phyloP scores from a whole-genome alignment of 2,113 vertebrate genomes.

The Lota lota region DNA sequence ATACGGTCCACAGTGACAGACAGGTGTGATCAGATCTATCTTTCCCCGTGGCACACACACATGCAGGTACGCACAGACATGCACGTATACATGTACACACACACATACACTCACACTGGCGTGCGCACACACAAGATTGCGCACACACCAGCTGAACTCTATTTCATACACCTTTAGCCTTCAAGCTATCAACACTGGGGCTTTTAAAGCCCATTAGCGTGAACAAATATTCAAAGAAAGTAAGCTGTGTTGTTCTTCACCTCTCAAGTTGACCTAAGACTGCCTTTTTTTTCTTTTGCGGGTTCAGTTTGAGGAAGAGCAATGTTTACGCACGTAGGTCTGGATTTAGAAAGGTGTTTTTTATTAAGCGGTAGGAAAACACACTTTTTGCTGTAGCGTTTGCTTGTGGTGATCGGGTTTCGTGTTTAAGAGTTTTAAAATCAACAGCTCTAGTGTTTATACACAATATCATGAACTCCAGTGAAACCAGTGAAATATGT shows the following conservation, averaged over 20 bases:
- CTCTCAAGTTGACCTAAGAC: constrained; percentile 31
- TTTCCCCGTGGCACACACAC: constrained; percentile 10
- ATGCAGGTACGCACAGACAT: constrained; percentile 4
- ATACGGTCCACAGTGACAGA: constrained; percentile 32
- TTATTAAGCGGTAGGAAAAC: no score
- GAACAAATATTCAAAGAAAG: constrained; percentile 60
- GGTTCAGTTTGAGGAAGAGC: no score
- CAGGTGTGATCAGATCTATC: constrained; percentile 47
- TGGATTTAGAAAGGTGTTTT: no score
- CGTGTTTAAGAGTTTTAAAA: no score
- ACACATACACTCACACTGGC: constrained; percentile 41
- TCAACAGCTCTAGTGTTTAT: no score
- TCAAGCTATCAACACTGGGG: constrained; percentile 37
- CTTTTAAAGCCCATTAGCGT: constrained; percentile 53
- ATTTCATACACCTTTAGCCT: constrained; percentile 12
- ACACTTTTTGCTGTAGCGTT: no score
- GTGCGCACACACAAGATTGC: constrained; percentile 60
- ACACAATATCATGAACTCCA: no score
- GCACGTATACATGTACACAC: constrained; percentile 9
- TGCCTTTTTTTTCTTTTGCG: constrained; percentile 3
- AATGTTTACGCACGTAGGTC: no score
- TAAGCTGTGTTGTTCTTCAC: constrained; percentile 42
- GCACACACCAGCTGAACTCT: no score
- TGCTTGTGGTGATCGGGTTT: no score
- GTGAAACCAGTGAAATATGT: background rate